Conservation (phyloP, 2,113 vertebrate species). For the Saguinus midas region DNA sequence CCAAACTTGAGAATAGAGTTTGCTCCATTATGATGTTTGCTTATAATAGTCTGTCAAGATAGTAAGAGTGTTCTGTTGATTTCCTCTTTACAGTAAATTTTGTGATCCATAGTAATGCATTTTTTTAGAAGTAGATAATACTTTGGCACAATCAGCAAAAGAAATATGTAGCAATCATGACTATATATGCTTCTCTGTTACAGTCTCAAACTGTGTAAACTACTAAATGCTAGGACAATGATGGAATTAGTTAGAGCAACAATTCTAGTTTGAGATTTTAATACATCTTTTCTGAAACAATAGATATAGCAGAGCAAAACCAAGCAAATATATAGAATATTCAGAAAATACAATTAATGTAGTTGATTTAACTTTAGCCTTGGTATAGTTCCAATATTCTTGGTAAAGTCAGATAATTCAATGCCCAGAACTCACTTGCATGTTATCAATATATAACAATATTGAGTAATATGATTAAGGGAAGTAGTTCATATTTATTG, state of each 20-base stretch:
- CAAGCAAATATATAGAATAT: neutral
- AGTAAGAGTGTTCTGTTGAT: neutral
- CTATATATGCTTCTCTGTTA: neutral
- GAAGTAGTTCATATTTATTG: neutral
- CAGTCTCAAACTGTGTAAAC: neutral
- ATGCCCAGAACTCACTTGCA: neutral
- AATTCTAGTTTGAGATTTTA: neutral
- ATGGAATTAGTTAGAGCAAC: neutral
- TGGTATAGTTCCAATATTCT: neutral
- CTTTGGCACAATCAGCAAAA: neutral
- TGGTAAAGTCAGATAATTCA: neutral
- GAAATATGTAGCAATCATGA: neutral
- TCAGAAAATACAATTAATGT: neutral
- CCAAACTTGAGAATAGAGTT: neutral
- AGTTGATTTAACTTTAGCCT: neutral
- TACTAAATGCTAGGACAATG: neutral
- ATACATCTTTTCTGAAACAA: neutral
- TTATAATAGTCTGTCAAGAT: slow-evolving; percentile 33
- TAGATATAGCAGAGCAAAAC: neutral
- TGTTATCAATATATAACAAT: neutral
- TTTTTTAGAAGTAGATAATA: neutral
- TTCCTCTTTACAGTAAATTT: neutral
- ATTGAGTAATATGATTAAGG: neutral
- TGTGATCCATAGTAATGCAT: neutral
- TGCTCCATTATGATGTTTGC: neutral